Evolutionary conservation across 2,113 vertebrate species (phyloP), one percentile per base, ranked within the genome.

Genomic region (Burhinus bistriatus): DNA sequence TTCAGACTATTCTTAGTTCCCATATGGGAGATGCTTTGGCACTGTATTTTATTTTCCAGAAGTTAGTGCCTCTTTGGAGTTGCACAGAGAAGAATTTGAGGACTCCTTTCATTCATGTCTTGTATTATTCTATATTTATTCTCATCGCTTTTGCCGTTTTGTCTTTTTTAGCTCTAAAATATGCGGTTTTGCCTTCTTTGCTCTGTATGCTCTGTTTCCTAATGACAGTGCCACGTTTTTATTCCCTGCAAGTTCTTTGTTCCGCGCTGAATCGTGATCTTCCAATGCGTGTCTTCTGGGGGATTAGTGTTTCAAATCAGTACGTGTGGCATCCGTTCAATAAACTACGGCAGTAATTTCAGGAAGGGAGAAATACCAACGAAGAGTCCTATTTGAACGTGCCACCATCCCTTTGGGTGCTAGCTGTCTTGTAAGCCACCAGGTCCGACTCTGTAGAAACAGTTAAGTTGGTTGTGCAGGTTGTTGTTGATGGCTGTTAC

Each of bases 341-440:
- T 44, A 69, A 85, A 21, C 45, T 27, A 1, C 26, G 62, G 52
- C 55, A 47, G 36, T 52, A 5, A 13, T 72, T 94, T 86, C 4
- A 15, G 79, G 70, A 86, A 47, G 83, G 44, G 62, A 52, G 23
- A 40, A 80, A 19, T 30, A 21, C 44, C 66, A 72, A 6, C 0
- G 0, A 23, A 66, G 42, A 42, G 38, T 49, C 45, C 7, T 11
- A 1, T 62, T 15, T 9, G 59, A 68, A 27, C 0, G 0, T 71
- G 52, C 55, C 61, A 8, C 22, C 52, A 5, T 45, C 45, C 27
- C 62, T 42, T 38, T n/a, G 76, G 68, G 66, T 61, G 36, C 21
- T 32, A 14, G 40, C 9, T 54, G 25, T 42, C 68, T 29, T 16
- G 42, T 21, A 65, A 55, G 30, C 57, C 70, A n/a, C 22, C 66